Evolutionary conservation across 1,140 invertebrate species (phyloP).

Genomic region (Caenorhabditis elegans): DNA sequence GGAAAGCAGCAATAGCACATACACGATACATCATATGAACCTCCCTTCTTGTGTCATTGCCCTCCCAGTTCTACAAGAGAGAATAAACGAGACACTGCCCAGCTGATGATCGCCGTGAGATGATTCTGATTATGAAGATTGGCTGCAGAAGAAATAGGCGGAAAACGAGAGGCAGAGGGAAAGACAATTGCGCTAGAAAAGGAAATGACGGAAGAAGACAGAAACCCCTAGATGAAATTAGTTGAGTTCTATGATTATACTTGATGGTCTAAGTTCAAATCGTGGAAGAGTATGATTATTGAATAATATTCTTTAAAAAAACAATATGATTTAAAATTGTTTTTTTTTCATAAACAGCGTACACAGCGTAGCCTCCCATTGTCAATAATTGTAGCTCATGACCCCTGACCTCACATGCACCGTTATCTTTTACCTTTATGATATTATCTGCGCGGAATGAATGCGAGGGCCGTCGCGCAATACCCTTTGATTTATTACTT

Average conservation of each 20-base stretch:
- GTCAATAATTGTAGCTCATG: no score
- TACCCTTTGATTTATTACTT: slow-evolving; percentile 12
- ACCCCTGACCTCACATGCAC: not conserved
- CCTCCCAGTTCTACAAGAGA: not conserved
- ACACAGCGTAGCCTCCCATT: no score
- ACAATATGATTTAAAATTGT: no score
- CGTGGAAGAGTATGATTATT: no score
- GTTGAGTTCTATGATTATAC: not conserved
- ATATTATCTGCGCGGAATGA: not conserved
- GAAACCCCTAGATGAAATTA: not conserved
- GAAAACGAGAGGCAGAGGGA: not conserved
- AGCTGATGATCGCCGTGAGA: slow-evolving; percentile 23
- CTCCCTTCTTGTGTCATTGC: not conserved
- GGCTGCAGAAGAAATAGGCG: not conserved
- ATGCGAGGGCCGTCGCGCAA: not conserved
- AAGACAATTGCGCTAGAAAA: not conserved
- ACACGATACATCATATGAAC: not conserved
- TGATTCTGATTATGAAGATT: not conserved
- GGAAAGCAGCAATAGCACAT: not conserved
- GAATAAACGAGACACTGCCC: not conserved
- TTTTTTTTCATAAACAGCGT: no score
- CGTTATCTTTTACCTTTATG: not conserved
- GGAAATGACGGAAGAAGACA: slow-evolving; percentile 18
- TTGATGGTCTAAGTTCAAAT: not conserved
- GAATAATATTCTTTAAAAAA: no score